A percentile compares a stretch with the other conserved stretches of the same genome.
These are phyloP conservation scores for Ophion obscuratus DNA, from an alignment of 2,888 invertebrate species.

Conservation along the genomic window DNA sequence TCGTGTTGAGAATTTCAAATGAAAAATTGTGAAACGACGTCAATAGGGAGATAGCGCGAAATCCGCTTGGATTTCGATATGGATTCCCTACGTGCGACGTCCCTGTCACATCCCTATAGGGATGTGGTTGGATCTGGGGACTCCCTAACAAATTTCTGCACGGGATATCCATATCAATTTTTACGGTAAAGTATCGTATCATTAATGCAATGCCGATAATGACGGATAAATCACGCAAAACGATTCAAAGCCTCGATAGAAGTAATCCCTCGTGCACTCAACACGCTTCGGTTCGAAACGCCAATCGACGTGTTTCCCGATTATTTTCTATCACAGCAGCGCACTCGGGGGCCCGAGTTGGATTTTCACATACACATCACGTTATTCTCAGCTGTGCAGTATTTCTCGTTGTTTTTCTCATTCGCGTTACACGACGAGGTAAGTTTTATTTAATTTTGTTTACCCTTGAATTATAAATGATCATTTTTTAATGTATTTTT, in stretches of 20 bases:
- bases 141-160: too few relatives aligned
- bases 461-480: background rate
- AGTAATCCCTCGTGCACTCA: background rate
- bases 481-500: background rate
- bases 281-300: background rate
- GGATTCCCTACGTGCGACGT: too few relatives aligned
- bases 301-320: background rate
- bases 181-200: too few relatives aligned
- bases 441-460: background rate
- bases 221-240: too few relatives aligned
- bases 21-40: too few relatives aligned
- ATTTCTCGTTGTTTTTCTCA: background rate
- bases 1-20: too few relatives aligned
- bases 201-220: too few relatives aligned
- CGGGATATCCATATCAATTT: too few relatives aligned
- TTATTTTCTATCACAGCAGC: background rate
- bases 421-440: background rate
- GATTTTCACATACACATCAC: background rate
- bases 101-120: too few relatives aligned
- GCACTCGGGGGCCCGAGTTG: background rate
- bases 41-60: too few relatives aligned
- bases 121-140: too few relatives aligned
- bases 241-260: background rate
- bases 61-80: too few relatives aligned
- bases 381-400: background rate